phyloP scores from a whole-genome alignment of 1,140 invertebrate genomes.

The Ceratosolen solmsi region DNA sequence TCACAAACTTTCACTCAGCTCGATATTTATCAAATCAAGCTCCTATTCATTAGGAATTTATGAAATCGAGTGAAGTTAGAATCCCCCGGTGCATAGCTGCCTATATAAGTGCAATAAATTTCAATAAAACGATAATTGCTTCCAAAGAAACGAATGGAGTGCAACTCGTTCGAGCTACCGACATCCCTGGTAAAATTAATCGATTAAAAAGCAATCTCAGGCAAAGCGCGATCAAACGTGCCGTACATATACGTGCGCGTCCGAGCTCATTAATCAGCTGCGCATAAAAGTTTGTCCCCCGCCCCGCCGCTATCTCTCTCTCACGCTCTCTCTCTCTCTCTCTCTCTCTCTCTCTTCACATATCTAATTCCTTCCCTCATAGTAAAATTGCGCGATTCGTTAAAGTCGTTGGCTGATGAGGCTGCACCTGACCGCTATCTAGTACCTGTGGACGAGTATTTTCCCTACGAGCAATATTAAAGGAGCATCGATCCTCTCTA shows the following conservation, averaged over 20 bases:
- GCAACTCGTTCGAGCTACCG: not conserved
- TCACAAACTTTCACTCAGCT: not conserved
- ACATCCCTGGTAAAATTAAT: slow-evolving; percentile 42
- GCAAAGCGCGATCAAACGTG: slow-evolving; percentile 13
- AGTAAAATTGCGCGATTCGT: not conserved
- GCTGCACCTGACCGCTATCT: not conserved
- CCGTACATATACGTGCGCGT: not conserved
- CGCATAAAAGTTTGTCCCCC: slow-evolving; percentile 4
- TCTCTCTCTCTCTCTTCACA: not conserved
- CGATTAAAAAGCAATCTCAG: slow-evolving; percentile 48
- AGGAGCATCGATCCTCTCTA: not conserved
- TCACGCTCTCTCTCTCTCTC: not conserved
- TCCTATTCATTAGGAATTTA: not conserved
- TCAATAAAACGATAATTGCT: slow-evolving; percentile 19
- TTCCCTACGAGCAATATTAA: not conserved
- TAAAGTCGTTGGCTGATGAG: not conserved
- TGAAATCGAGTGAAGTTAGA: not conserved
- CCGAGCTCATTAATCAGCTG: slow-evolving; percentile 44
- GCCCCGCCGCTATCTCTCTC: not conserved
- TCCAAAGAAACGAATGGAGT: slow-evolving; percentile 10
- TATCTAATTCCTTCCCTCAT: not conserved
- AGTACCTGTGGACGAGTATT: not conserved
- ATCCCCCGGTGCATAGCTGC: no score
- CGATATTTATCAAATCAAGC: not conserved
- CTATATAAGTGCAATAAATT: not conserved